A percentile compares a stretch with the other conserved stretches of the same genome.
These are phyloP conservation scores for Zosterops pallidus DNA, from an alignment of 2,113 vertebrate species.

Conservation along the genomic window DNA sequence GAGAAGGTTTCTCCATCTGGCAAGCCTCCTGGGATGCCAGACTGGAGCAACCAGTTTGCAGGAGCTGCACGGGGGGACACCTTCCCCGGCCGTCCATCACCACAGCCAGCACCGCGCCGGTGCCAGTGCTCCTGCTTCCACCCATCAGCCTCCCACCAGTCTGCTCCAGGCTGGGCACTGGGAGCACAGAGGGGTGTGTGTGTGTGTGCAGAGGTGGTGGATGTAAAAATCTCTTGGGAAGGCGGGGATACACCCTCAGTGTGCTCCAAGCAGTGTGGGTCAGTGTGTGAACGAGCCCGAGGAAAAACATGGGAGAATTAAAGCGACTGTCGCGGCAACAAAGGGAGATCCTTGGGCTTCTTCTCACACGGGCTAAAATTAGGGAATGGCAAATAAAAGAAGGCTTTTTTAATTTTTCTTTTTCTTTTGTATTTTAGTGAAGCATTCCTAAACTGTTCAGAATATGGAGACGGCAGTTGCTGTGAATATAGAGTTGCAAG, in stretches of 20 bases:
- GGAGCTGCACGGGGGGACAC: slow-evolving; percentile 34
- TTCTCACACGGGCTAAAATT: neutral
- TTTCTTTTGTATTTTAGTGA: neutral
- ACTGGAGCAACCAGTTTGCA: slow-evolving; percentile 59
- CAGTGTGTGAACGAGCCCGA: neutral
- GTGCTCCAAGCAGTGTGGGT: neutral
- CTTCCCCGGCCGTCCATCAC: slow-evolving; percentile 1
- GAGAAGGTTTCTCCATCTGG: slow-evolving; percentile 65
- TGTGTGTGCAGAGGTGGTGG: neutral
- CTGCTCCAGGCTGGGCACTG: rapidly evolving
- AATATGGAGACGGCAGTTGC: neutral
- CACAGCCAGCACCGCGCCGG: neutral
- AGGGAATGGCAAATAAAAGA: neutral
- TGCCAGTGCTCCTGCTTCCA: neutral
- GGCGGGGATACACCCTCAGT: rapidly evolving
- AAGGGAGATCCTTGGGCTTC: neutral
- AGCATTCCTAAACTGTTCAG: neutral
- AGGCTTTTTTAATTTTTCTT: neutral
- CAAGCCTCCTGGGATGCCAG: slow-evolving; percentile 64
- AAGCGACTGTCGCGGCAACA: neutral
- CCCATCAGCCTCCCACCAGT: neutral
- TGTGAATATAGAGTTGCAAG: neutral
- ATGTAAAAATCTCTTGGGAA: neutral
- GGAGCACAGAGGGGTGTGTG: rapidly evolving
- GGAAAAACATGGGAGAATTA: neutral